Conservation (phyloP, 2,113 vertebrate species). For the Neolamprologus tretocephalus region DNA sequence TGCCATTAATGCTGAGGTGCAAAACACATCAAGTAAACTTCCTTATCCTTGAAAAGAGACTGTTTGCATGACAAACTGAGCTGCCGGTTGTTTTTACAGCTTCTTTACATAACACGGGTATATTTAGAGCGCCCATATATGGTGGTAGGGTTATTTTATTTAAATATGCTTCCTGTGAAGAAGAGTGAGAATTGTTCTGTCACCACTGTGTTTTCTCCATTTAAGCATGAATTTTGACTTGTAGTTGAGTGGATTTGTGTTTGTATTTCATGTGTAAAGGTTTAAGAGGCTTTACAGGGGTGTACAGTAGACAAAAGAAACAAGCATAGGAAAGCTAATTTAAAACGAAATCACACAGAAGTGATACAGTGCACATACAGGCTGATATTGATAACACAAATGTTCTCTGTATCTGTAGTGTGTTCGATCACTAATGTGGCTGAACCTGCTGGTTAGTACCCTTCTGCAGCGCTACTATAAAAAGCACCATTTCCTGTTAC, state of each 20-base stretch:
- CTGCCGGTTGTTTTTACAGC: not conserved
- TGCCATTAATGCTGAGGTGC: not conserved
- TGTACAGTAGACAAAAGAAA: rapidly evolving
- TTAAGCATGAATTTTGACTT: not conserved
- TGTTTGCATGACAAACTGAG: not conserved
- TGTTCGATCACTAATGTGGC: not conserved
- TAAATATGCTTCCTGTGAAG: not conserved
- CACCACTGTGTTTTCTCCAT: not conserved
- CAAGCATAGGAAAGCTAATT: rapidly evolving
- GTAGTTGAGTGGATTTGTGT: not conserved
- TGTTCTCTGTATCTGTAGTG: not conserved
- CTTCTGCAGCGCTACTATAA: not conserved
- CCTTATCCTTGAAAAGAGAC: not conserved
- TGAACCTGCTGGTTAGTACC: not conserved
- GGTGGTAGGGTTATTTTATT: not conserved
- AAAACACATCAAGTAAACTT: not conserved
- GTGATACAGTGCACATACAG: not conserved
- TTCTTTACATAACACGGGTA: not conserved
- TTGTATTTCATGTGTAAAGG: not conserved
- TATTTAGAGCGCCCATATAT: not conserved
- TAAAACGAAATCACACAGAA: not conserved
- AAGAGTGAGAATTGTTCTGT: not conserved
- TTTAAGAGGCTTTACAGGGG: not conserved
- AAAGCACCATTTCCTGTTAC: not conserved
- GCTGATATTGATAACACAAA: not conserved